Evolutionary conservation across 2,797 vertebrate species (phyloP), one percentile per base, ranked within the genome.

Genomic region (Aulostomus chinensis): DNA sequence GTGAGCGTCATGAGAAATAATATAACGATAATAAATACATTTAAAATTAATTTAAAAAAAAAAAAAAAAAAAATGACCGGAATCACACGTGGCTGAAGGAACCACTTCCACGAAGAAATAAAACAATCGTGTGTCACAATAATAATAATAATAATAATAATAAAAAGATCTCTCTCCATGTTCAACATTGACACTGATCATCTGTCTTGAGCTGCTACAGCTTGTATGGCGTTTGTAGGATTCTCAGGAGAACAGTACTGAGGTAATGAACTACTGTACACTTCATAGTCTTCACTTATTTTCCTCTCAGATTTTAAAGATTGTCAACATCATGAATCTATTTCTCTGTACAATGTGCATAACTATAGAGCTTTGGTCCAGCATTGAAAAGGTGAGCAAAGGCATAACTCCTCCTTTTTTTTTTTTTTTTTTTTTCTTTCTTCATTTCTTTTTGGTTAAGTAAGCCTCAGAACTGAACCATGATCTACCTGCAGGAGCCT

Each of bases 361-460:
- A 96, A 93, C 93, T 94, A 94, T 92, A 94, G 94, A 95, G 92
- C 96, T 98, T 99, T 99, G 97, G 97, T 98, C 96, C 96, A 97
- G 95, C 94, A 84, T 93, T 94, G 88, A 93, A 91, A 93, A 93
- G 92, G 93, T 82, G 89, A 95, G 92, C 87, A 89, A 95, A 96
- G 94, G 93, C 93, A 92, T 59, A 76, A 80, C 69, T 71, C 54
- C 56, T 72, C 78, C 76, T 57, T 78, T 71, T 75, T 58, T 76
- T 45, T 71, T 78, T 87, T 86, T 91, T 80, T 92, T 89, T 89
- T 90, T 87, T 13, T 35, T 39, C 25, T 34, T 58, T 17, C 12
- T 36, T 66, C 62, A 87, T 2, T 15, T 22, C 56, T 59, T 76
- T 90, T 91, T 83, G 88, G 96, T 97, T 96, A 95, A 93, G 94